Base-by-base conservation (phyloP, 2,888 invertebrate genomes). In the Dromius quadrimaculatus region DNA sequence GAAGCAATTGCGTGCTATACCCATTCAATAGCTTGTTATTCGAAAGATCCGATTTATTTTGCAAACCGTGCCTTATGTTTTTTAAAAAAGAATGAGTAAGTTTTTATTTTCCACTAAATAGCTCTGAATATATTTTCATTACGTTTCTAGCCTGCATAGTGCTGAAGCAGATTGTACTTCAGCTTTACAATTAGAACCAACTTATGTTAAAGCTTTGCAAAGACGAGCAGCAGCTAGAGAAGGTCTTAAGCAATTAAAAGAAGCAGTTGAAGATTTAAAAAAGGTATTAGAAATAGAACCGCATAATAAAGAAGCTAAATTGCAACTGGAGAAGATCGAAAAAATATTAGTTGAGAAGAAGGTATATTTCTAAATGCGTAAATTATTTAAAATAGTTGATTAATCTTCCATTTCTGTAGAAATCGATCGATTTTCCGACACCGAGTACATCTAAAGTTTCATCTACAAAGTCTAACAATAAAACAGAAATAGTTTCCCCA, bases 51-150 rank as follows among this genome's bases (percentile, higher is more conserved):
- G 1, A 86, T 93, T 9, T 92, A 92, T 79, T 94, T 88, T 77
- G 93, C 94, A 0, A 97, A 97, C 81, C 86, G 97, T 75, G 96
- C 94, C 1, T 85, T 96, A 64, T 97, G 97, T 76, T 88, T 91
- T 73, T 84, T 97, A 6, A 95, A 94, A 82, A 87, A 90, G 75
- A 88, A 92, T 73, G 89, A 89, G 93, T 95, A 83, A 81, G 85
- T 82, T 69, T 71, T 71, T 34, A 50, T 79, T 13, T 43, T 28
- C 23, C 34, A 69, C 15, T 32, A 11, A 38, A 50, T n/a, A 1
- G 5, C 2, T 23, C 3, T 11, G 15, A 23, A 47, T 23, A 64
- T 22, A 38, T 59, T 28, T 28, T 47, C 11, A 57, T 38, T 70
- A 38, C 11, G 2, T 43, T 76, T 80, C 70, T 76, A 91, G 91